Percentiles rank a stretch among this genome's conserved stretches.
These are phyloP conservation scores for Leptonema lineaticorne DNA, from an alignment of 1,140 invertebrate species.

Conservation along the genomic window DNA sequence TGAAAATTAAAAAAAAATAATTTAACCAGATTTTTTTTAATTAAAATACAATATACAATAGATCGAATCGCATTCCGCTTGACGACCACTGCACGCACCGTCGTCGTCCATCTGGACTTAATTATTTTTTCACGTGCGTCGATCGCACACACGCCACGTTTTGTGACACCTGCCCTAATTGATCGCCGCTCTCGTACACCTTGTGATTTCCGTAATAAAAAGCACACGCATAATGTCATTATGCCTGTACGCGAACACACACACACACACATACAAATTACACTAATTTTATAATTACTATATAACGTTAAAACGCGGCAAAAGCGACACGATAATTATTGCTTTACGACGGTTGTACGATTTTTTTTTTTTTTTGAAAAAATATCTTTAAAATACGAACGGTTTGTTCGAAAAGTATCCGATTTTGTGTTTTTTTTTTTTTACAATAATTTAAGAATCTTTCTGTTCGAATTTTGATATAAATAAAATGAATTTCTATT, in stretches of 20 bases:
- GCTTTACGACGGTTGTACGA: neutral
- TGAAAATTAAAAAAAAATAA: too few relatives aligned
- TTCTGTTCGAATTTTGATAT: too few relatives aligned
- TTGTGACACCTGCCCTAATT: conserved; percentile 29
- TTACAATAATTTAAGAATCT: too few relatives aligned
- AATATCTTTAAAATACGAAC: too few relatives aligned
- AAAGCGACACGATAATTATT: neutral
- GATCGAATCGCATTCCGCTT: neutral
- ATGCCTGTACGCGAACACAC: neutral
- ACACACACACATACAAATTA: neutral
- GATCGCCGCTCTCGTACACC: conserved; percentile 19
- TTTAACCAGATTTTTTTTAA: too few relatives aligned
- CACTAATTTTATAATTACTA: neutral
- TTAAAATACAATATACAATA: too few relatives aligned
- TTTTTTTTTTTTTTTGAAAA: neutral
- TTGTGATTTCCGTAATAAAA: conserved; percentile 22
- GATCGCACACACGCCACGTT: neutral
- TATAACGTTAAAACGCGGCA: neutral
- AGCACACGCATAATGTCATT: too few relatives aligned
- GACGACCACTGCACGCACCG: neutral
- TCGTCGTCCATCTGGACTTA: conserved; percentile 24
- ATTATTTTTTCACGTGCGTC: conserved; percentile 25
- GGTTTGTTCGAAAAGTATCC: too few relatives aligned
- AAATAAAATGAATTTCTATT: too few relatives aligned
- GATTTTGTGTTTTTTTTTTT: too few relatives aligned